Conservation (phyloP, 2,113 vertebrate genomes). For the Cervus canadensis region DNA sequence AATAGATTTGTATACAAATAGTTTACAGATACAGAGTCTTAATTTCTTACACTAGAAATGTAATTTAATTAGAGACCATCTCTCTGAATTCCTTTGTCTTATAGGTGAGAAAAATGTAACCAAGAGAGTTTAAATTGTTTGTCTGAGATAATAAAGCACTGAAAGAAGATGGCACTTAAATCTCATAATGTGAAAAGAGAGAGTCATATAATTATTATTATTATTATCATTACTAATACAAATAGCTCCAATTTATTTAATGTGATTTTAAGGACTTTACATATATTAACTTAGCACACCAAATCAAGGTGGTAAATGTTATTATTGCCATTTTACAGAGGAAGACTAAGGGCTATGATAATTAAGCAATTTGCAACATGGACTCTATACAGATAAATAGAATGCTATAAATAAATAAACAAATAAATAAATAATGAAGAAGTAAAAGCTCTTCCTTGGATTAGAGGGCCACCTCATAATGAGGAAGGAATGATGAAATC, state of each 20-base stretch:
- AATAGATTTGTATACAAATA: neutral
- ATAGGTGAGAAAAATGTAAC: slow-evolving; percentile 21
- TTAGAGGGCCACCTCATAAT: neutral
- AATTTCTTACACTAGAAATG: neutral
- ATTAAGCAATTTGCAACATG: neutral
- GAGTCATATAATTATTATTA: neutral
- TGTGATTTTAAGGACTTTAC: neutral
- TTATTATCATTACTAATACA: neutral
- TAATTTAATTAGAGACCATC: slow-evolving; percentile 38
- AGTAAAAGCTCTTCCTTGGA: neutral
- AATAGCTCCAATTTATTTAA: neutral
- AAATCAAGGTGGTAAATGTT: neutral
- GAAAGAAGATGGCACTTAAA: neutral
- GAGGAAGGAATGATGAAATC: neutral
- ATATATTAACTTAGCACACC: neutral
- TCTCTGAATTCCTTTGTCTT: neutral
- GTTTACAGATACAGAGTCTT: slow-evolving; percentile 26
- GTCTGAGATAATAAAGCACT: neutral
- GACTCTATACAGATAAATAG: neutral
- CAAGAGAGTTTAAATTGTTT: neutral
- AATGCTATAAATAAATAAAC: neutral
- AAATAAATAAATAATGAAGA: neutral
- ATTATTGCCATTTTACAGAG: neutral
- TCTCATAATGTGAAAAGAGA: neutral
- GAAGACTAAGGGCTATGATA: neutral